Evolutionary conservation across 1,140 invertebrate species (phyloP), one percentile per base, ranked within the genome.

Genomic region (Bicyclus anynana): DNA sequence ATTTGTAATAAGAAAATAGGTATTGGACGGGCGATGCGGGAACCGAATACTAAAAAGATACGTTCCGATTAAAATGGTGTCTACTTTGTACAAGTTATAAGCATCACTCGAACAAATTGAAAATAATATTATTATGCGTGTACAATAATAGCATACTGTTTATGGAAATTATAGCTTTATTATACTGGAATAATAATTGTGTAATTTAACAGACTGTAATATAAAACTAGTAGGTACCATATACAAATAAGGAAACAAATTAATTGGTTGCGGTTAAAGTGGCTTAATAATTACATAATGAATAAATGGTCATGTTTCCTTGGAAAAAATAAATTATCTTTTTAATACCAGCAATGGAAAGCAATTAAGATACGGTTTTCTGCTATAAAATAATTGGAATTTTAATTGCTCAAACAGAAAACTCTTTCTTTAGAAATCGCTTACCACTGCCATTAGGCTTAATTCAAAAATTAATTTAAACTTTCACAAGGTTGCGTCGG

Each of bases 381-480:
- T 73, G 68, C 69, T 67, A 77, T 76, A 71, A 75, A 74, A 79
- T 83, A 83, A 84, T 81, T 84, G 72, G 84, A 81, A 84, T 77
- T 81, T 76, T 84, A 81, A 84, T 84, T 81, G 78, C 74, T 81
- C 68, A 74, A 72, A 72, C 68, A 74, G 70, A 80, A 84, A 85
- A 83, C 82, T 87, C 78, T 84, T 84, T 87, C 73, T 78, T 84
- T 83, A 80, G 77, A 84, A 87, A 84, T 80, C 80, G 77, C 82
- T 86, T 84, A 84, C 81, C 83, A 76, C 68, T 84, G 81, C 80
- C 76, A 88, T 86, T 88, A 86, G 82, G 79, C 82, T 85, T 88
- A 84, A 86, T 88, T 86, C 83, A 88, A 88, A 86, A 86, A 88
- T 86, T 86, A 88, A 88, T 88, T 88, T 88, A 85, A 88, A 86